A percentile compares a stretch with the other conserved stretches of the same genome.
These are phyloP conservation scores for Labeo catla DNA, from an alignment of 2,113 vertebrate genomes.

Conservation along the genomic window DNA sequence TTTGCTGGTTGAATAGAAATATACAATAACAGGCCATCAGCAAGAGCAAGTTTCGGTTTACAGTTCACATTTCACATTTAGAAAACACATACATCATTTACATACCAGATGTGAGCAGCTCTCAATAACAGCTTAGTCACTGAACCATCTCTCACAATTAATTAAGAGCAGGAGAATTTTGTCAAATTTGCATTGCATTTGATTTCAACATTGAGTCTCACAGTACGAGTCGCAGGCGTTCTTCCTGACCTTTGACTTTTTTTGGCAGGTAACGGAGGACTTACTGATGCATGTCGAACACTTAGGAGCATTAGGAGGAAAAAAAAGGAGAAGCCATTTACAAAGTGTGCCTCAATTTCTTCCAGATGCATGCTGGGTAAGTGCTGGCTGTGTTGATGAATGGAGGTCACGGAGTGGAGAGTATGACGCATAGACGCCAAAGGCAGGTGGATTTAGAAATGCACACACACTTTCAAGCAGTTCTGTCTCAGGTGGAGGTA, in stretches of 20 bases:
- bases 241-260: neutral
- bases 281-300: neutral
- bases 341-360: neutral
- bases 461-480: neutral
- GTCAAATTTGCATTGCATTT: neutral
- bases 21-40: neutral
- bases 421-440: neutral
- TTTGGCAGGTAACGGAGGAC: neutral
- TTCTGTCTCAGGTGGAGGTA: neutral
- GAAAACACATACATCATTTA: neutral
- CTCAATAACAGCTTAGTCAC: neutral
- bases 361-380: conserved; percentile 14
- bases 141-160: neutral
- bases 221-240: neutral
- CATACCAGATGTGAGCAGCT: neutral
- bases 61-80: neutral
- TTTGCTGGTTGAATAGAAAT: neutral
- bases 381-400: neutral
- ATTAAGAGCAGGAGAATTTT: neutral
- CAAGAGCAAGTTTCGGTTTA: neutral
- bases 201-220: neutral
- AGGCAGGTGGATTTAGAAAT: neutral
- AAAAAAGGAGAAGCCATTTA: neutral
- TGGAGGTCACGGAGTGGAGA: neutral
- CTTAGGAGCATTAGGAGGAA: neutral